A percentile compares a stretch with the other conserved stretches of the same genome.
Evolutionary conservation across 2,113 vertebrate genomes (phyloP).

Genomic region (Seriola aureovittata): DNA sequence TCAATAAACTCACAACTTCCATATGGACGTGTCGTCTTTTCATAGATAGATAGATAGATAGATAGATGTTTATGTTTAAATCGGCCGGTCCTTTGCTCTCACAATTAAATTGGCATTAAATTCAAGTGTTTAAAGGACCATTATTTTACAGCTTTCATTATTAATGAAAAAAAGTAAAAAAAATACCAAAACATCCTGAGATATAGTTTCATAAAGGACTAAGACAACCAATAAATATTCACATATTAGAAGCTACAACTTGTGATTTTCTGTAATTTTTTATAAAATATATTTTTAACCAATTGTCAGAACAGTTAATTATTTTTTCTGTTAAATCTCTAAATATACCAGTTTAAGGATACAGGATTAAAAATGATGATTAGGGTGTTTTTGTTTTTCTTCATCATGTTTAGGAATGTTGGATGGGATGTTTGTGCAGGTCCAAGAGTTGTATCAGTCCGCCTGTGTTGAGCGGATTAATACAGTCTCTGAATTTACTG

Average conservation of each 20-base stretch:
- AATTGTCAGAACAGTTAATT: too few species aligned
- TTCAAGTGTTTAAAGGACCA: too few species aligned
- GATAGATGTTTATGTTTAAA: not conserved
- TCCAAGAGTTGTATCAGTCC: not conserved
- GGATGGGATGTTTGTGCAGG: too few species aligned
- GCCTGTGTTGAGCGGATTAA: not conserved
- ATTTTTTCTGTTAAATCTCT: not conserved
- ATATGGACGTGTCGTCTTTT: conserved; percentile 59
- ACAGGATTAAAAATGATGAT: not conserved
- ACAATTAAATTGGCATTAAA: too few species aligned
- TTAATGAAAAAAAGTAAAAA: not conserved
- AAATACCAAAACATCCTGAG: not conserved
- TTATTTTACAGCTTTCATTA: not conserved
- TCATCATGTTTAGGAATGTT: too few species aligned
- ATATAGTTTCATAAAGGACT: too few species aligned
- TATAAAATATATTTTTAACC: too few species aligned
- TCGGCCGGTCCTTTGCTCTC: too few species aligned
- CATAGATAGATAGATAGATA: not conserved
- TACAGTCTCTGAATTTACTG: not conserved
- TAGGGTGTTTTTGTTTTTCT: not conserved
- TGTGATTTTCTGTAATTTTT: too few species aligned
- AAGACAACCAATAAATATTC: too few species aligned
- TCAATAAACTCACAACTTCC: conserved; percentile 99
- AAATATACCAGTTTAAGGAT: not conserved
- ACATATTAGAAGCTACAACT: too few species aligned